phyloP scores from a whole-genome alignment of 2,888 invertebrate genomes.

The Cryptocheilus praepositus region DNA sequence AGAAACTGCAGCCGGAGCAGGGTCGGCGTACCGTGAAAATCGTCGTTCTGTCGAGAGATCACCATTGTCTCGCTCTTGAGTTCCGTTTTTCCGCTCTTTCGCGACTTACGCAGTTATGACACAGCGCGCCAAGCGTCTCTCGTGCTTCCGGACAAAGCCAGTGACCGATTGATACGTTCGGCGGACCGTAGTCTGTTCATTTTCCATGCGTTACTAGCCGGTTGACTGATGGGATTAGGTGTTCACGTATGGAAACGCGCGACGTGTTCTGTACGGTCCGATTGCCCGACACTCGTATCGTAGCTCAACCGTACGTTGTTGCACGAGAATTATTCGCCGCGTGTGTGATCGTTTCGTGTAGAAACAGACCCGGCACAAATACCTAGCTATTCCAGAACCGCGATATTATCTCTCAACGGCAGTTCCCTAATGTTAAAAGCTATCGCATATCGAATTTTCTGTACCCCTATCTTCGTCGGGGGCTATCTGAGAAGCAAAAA shows the following conservation, averaged over 20 bases:
- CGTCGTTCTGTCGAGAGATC: conserved; percentile 37
- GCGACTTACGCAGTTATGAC: conserved; percentile 3
- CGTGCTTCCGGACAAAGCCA: not conserved
- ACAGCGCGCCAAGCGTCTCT: conserved; percentile 5
- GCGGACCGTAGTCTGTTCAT: not conserved
- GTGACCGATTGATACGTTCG: too few species aligned
- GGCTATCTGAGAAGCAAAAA: too few species aligned
- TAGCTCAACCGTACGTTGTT: too few species aligned
- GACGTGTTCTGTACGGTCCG: conserved; percentile 3
- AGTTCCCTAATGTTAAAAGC: too few species aligned
- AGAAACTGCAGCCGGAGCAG: not conserved
- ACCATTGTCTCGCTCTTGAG: conserved; percentile 24
- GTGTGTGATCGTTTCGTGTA: too few species aligned
- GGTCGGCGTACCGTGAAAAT: conserved; percentile 47
- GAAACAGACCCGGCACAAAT: too few species aligned
- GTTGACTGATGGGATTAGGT: conserved; percentile 22
- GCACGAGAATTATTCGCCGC: too few species aligned
- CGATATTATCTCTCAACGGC: too few species aligned
- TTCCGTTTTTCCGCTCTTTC: conserved; percentile 9
- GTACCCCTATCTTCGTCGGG: too few species aligned
- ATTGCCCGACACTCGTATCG: too few species aligned
- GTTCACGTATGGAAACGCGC: conserved; percentile 14
- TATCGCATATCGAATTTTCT: too few species aligned
- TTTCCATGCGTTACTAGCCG: not conserved
- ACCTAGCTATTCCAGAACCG: not conserved